These are phyloP conservation scores for Graptemys geographica DNA, from an alignment of 2,797 vertebrate genomes.

Conservation along the genomic window DNA sequence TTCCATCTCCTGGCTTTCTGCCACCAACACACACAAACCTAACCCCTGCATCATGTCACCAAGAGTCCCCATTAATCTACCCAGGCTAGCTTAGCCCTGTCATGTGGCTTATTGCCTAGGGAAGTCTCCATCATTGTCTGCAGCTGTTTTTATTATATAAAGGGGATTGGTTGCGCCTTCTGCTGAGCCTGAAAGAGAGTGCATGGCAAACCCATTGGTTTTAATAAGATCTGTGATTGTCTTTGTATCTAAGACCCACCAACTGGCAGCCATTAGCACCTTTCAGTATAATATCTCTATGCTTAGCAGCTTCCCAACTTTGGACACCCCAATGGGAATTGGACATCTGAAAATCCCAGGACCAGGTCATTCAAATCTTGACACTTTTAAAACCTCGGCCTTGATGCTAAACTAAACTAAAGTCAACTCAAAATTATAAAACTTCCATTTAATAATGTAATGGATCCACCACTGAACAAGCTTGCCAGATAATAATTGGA, in stretches of 20 bases:
- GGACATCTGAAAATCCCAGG: background rate
- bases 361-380: background rate
- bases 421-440: background rate
- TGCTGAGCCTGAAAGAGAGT: background rate
- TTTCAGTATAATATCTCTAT: background rate
- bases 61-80: accelerated
- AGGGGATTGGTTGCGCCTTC: too few species aligned
- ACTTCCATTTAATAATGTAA: background rate
- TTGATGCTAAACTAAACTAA: background rate
- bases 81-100: background rate
- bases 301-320: background rate
- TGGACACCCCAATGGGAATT: background rate
- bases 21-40: background rate
- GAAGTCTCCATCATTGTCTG: background rate
- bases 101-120: background rate
- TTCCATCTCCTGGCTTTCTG: background rate
- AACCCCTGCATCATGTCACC: background rate
- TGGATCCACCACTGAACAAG: background rate
- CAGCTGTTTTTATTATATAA: background rate
- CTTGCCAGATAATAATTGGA: background rate
- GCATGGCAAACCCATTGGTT: background rate
- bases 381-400: too few species aligned
- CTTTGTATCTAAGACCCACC: background rate
- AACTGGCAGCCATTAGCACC: background rate
- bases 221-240: background rate